Percentiles rank a stretch among this genome's conserved stretches.
These are phyloP conservation scores for Lycorma delicatula DNA, from an alignment of 1,140 invertebrate species.

Conservation along the genomic window DNA sequence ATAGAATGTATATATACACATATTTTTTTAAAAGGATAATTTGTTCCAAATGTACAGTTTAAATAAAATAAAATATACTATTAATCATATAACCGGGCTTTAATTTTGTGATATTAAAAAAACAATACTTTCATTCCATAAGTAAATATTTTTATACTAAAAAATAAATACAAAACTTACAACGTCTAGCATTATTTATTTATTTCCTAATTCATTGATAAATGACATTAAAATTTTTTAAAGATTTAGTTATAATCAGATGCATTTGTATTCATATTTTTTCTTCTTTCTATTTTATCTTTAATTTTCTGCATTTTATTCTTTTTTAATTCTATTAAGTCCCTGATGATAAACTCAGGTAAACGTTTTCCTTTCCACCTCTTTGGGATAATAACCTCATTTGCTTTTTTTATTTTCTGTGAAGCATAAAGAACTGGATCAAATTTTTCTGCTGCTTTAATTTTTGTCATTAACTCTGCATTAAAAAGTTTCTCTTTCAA, in stretches of 20 bases:
- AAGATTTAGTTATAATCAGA: constrained; percentile 19
- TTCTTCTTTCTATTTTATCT: constrained; percentile 22
- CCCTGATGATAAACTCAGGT: constrained; percentile 52
- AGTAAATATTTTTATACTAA: background rate
- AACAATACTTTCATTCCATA: background rate
- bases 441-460: constrained; percentile 64
- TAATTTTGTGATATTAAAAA: background rate
- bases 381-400: constrained; percentile 50
- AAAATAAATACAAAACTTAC: background rate
- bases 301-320: constrained; percentile 18
- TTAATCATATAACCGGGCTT: background rate
- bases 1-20: no score
- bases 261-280: constrained; percentile 19
- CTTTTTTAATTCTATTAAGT: constrained; percentile 35
- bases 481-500: constrained; percentile 70
- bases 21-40: no score
- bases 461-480: constrained; percentile 52
- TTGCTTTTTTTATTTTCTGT: constrained; percentile 50
- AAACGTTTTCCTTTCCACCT: constrained; percentile 54
- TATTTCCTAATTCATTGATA: background rate
- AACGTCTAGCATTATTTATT: background rate
- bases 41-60: no score
- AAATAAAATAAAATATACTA: no score
- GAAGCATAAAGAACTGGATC: constrained; percentile 61
- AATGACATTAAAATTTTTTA: background rate